Evolutionary conservation across 2,797 vertebrate genomes (phyloP), one percentile per base, ranked within the genome.

Genomic region (Lepus oiostolus): DNA sequence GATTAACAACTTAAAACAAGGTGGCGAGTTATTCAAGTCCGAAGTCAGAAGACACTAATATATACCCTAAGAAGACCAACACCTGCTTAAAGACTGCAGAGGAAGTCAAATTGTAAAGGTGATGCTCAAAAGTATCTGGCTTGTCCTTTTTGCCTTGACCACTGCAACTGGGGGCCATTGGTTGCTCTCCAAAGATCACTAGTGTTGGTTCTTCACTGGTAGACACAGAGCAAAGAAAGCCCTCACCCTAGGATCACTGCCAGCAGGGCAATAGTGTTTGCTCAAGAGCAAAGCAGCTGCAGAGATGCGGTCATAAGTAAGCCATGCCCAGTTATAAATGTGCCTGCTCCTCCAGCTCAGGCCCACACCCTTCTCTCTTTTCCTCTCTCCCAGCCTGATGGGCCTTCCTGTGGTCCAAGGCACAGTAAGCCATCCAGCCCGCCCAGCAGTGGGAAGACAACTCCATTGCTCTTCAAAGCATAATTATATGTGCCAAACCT

Each of bases 281-380:
- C 85, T 77, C 32, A 76, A 82, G 42, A 91, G 50, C 62, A 79
- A 84, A 89, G 79, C 60, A 71, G 71, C 77, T 68, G 90, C 72
- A 8, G 19, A 71, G 91, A 83, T 54, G 70, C 32, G 4, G 30
- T 79, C 79, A 70, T 88, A 84, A 89, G 63, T 68, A 72, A 63
- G 71, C 26, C 63, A 26, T 60, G 71, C 47, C 47, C 86, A 50
- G 76, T 65, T 68, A 82, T 28, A 88, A 89, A 70, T 35, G 84
- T 2, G 7, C 72, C 60, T 50, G 32, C 24, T 47, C 19, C 26
- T n/a, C 30, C 38, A 24, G 1, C 11, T 26, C 50, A 19, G 38
- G 38, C 12, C 42, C 81, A 77, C 24, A 26, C 63, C 58, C 50
- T 47, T 58, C 42, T 74, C 74, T 65, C 84, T 80, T 47, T 58